phyloP scores from a whole-genome alignment of 2,888 invertebrate species.

The Drosophila antonietae region DNA sequence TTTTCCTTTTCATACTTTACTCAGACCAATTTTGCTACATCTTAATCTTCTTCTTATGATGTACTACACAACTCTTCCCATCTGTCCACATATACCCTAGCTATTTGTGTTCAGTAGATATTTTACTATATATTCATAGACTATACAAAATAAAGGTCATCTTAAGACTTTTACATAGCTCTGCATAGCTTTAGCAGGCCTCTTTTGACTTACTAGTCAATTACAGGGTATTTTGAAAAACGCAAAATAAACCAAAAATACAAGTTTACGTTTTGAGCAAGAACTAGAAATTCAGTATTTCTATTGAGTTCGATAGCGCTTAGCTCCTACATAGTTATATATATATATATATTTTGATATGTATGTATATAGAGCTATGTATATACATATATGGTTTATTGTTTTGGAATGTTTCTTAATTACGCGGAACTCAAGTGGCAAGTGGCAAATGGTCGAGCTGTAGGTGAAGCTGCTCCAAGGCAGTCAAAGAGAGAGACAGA shows the following conservation, averaged over 20 bases:
- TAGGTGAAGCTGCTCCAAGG: constrained; percentile 11
- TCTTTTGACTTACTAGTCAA: no score
- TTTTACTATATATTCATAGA: background rate
- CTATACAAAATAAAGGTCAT: background rate
- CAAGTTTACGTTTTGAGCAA: constrained; percentile 45
- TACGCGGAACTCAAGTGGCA: constrained; percentile 78
- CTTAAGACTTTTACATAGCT: background rate
- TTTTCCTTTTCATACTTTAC: no score
- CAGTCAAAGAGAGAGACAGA: background rate
- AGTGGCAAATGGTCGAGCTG: constrained; percentile 52
- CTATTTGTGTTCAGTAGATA: no score
- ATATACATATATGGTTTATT: constrained; percentile 60
- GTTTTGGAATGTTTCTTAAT: constrained; percentile 77
- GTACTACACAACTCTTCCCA: no score
- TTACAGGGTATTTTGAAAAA: constrained; percentile 34
- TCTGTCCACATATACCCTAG: no score
- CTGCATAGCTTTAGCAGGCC: background rate
- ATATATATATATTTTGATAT: constrained; percentile 8
- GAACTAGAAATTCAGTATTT: constrained; percentile 41
- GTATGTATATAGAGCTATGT: constrained; percentile 17
- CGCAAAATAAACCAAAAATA: constrained; percentile 47
- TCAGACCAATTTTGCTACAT: no score
- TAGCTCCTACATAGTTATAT: constrained; percentile 21
- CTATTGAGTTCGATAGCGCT: constrained; percentile 64
- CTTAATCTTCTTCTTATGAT: no score